Base-by-base conservation (phyloP, 2,113 vertebrate species). In the Etia nguti region DNA sequence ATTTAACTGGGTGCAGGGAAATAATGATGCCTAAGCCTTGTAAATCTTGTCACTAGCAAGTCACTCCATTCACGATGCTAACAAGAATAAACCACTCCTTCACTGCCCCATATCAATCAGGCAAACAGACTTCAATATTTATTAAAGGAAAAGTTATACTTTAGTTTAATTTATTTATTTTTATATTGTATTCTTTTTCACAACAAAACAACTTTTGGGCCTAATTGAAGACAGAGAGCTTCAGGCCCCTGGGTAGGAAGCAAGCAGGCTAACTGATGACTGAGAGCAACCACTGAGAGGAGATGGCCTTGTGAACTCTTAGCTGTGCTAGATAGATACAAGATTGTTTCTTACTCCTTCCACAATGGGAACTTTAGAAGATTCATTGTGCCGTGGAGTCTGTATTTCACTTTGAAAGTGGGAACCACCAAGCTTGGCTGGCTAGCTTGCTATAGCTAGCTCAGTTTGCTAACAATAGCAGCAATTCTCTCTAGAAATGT, bases 1-100 rank as follows among this genome's bases (percentile, higher is more conserved):
- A 57, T 92, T 93, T 88, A 82, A 86, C 50, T 38, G 73, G 29
- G 36, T 13, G 62, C 11, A 34, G 12, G 48, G 79, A 88, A 68
- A 91, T 80, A 36, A 81, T 52, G 85, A 88, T 65, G 86, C 80
- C 83, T 81, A 62, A 55, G n/a, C 60, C 65, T 82, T 11, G 10
- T 80, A n/a, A 90, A 82, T 55, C 26, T 10, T 10, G 80, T 91
- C 57, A 5, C 82, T 77, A 87, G 8, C 46, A 88, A 81, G 38
- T 77, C 82, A 79, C 65, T 81, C 24, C 57, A 75, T 83, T 75
- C 68, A 75, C 15, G 2, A 18, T 73, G 0, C 22, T 73, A 73
- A 48, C 68, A 73, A 11, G 41, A 87, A 10, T 41, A 85, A 77
- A 34, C 77, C 83, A 79, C 79, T 80, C 24, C 57, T 80, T 84